A percentile compares a stretch with the other conserved stretches of the same genome.
Conservation (phyloP, 2,113 vertebrate species). For the Cryptotis parvus region DNA sequence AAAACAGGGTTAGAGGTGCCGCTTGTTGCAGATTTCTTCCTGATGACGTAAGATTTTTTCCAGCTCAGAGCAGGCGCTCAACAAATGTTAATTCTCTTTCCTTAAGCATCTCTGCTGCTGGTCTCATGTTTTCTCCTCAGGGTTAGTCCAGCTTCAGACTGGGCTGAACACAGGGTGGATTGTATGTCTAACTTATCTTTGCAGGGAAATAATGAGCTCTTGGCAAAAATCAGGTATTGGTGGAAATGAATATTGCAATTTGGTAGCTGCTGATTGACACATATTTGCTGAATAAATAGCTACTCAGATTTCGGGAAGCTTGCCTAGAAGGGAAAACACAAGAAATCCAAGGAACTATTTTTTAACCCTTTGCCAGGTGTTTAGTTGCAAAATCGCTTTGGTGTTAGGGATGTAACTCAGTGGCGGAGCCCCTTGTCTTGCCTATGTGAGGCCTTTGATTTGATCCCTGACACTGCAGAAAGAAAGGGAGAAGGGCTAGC, state of each 20-base stretch:
- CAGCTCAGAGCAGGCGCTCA: not conserved
- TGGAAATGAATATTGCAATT: conserved; percentile 74
- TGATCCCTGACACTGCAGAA: too few relatives aligned
- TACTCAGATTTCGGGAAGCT: conserved; percentile 51
- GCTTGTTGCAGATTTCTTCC: not conserved
- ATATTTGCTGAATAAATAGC: conserved; percentile 70
- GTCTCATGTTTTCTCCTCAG: conserved; percentile 4
- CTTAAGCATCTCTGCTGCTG: conserved; percentile 9
- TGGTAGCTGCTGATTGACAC: conserved; percentile 72
- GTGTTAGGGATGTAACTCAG: too few relatives aligned
- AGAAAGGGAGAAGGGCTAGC: too few relatives aligned
- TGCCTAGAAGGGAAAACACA: not conserved
- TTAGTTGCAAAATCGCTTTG: conserved; percentile 48
- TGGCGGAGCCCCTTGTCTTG: too few relatives aligned
- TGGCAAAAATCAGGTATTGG: conserved; percentile 52
- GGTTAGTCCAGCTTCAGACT: conserved; percentile 11
- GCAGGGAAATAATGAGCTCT: conserved; percentile 58
- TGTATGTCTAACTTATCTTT: conserved; percentile 56
- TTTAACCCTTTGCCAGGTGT: conserved; percentile 26
- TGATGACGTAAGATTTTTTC: not conserved
- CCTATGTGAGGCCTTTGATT: too few relatives aligned
- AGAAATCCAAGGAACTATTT: conserved; percentile 33
- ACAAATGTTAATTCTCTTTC: conserved; percentile 5
- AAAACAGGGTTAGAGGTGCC: not conserved
- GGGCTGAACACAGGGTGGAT: conserved; percentile 23